A percentile compares a stretch with the other conserved stretches of the same genome.
Evolutionary conservation across 92 coral and sea anemone genomes (phyloP).

Genomic region (Paramuricea clavata): DNA sequence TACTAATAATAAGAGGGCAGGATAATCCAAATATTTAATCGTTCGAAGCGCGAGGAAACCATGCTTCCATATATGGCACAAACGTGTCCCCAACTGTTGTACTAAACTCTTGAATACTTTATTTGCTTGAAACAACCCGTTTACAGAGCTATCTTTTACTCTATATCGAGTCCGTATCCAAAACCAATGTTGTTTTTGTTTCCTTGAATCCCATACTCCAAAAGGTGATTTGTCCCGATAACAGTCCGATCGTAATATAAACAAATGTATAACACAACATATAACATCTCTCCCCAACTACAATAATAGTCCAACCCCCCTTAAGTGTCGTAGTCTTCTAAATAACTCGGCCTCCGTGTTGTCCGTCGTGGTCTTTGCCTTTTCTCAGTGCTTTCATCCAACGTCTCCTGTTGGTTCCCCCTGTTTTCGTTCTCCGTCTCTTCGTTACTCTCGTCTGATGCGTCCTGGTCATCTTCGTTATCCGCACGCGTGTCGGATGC

Average conservation of each 20-base stretch:
- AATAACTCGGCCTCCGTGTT: neutral
- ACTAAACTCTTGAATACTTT: too few species aligned
- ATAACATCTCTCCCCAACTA: slow-evolving; percentile 9
- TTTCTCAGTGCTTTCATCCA: neutral
- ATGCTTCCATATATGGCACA: too few species aligned
- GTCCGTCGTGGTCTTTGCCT: neutral
- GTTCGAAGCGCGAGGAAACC: too few species aligned
- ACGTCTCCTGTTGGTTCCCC: neutral
- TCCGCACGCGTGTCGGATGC: neutral
- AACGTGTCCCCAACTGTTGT: too few species aligned
- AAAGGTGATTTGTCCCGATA: neutral
- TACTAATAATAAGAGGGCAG: too few species aligned
- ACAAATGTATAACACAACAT: neutral
- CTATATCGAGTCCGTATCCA: too few species aligned
- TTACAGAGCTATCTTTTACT: too few species aligned
- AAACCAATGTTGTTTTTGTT: too few species aligned
- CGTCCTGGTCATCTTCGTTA: neutral
- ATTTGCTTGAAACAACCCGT: too few species aligned
- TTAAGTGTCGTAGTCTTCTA: neutral
- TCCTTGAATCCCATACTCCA: neutral
- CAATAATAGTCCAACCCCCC: neutral
- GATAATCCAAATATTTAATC: too few species aligned
- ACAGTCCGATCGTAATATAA: neutral
- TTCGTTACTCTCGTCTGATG: neutral
- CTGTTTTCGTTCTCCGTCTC: neutral